A percentile compares a stretch with the other conserved stretches of the same genome.
phyloP scores from a whole-genome alignment of 2,797 vertebrate genomes.

The Echeneis naucrates region DNA sequence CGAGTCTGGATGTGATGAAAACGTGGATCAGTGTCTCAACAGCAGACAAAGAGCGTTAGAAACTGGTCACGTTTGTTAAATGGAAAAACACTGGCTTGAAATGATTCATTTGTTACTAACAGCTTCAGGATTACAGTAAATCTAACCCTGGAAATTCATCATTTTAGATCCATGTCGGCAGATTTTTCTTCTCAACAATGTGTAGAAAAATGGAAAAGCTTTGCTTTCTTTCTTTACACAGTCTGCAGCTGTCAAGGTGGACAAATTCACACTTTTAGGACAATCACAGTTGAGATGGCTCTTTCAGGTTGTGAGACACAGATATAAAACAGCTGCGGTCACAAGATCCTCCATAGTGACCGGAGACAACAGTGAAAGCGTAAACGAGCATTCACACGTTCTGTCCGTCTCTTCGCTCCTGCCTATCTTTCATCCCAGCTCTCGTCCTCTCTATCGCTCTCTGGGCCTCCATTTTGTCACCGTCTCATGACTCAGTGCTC shows the following conservation, averaged over 20 bases:
- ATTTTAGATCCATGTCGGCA: not conserved
- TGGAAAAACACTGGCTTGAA: not conserved
- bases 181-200: not conserved
- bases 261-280: slow-evolving; percentile 22
- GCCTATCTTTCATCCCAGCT: slow-evolving; percentile 50
- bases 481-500: slow-evolving; percentile 23
- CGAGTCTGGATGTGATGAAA: slow-evolving; percentile 25
- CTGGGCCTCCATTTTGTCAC: slow-evolving; percentile 38
- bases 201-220: slow-evolving; percentile 3
- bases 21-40: slow-evolving; percentile 6
- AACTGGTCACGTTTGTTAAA: not conserved
- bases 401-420: slow-evolving; percentile 18
- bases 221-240: slow-evolving; percentile 12
- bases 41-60: not conserved
- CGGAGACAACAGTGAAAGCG: slow-evolving; percentile 18
- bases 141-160: no score
- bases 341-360: slow-evolving; percentile 17
- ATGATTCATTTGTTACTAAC: no score
- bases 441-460: slow-evolving; percentile 29
- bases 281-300: slow-evolving; percentile 7
- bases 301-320: slow-evolving; percentile 5
- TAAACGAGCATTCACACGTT: slow-evolving; percentile 9
- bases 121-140: no score
- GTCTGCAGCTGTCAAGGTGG: slow-evolving; percentile 28
- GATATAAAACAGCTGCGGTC: slow-evolving; percentile 59